Base-by-base conservation (phyloP, 2,888 invertebrate genomes). In the Trichogramma dendrolimi region DNA sequence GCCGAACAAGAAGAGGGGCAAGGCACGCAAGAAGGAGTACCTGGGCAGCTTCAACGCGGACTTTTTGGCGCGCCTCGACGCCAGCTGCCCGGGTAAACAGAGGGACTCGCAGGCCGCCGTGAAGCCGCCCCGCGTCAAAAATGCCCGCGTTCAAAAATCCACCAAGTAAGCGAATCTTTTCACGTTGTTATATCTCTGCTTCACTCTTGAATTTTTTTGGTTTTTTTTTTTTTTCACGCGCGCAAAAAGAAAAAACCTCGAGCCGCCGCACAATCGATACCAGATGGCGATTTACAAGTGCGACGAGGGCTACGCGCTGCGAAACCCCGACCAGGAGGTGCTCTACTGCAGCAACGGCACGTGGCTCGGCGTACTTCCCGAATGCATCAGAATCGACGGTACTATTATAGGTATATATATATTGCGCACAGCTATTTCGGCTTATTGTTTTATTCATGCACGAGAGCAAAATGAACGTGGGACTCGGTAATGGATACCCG, bases 361-460 rank as follows among this genome's bases (percentile, higher is more conserved):
- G 66, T 85, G 86, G 86, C 75, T 83, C 58, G 85, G 85, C 4
- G 79, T 80, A 49, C 71, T 78, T 62, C 84, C 85, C 8, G 75
- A 77, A 52, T 85, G 85, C 68, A 61, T 66, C 8, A 54, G 58
- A 39, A 62, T 63, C 14, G 62, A 61, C 27, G 64, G 69, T 69
- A 53, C 49, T 51, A 46, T n/a, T 41, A 54, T 8, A 40, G 44
- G 50, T 43, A 53, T 44, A 53, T 41, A 27, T 53, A 27, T 43
- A 38, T 27, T 27, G 27, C 27, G 27, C 27, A 27, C 27, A 27
- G 27, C 27, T 27, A 27, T 43, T 41, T 50, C 40, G 41, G 47
- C 6, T 40, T 4, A 38, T 14, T 14, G 43, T 43, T 42, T 11
- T 42, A 7, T 41, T 40, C 38, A 14, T 53, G 8, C 44, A 41